Conservation (phyloP, 2,888 invertebrate genomes). For the Trachelus tabidus region DNA sequence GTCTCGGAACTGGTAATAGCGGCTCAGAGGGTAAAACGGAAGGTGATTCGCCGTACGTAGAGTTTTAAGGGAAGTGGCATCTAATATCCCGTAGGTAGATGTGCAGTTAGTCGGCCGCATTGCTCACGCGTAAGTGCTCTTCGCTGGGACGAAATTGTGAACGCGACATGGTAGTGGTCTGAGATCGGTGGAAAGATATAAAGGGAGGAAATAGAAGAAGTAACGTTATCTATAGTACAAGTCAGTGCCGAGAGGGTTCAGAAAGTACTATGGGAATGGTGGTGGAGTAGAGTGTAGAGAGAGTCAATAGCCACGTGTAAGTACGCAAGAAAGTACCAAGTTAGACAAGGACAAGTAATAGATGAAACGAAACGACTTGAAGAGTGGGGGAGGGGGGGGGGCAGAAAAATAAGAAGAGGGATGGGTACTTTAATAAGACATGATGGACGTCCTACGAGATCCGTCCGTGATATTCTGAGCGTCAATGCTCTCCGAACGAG, state of each 20-base stretch:
- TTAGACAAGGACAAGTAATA: background rate
- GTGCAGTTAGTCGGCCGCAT: constrained; percentile 23
- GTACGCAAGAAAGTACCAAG: background rate
- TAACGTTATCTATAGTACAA: background rate
- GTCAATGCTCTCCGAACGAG: background rate
- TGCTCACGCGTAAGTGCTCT: constrained; percentile 23
- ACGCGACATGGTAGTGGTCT: background rate
- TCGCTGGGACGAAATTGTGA: constrained; percentile 21
- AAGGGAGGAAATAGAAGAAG: background rate
- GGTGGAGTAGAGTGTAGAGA: background rate
- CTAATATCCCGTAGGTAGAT: background rate
- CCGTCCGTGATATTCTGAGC: background rate
- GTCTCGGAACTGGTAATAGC: background rate
- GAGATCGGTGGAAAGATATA: background rate
- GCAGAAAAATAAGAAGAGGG: background rate
- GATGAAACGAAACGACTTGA: background rate
- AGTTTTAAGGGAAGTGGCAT: background rate
- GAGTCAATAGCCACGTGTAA: background rate
- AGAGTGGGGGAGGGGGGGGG: too few species aligned
- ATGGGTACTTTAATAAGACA: constrained; percentile 45
- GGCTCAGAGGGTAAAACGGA: background rate
- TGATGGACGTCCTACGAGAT: constrained; percentile 40
- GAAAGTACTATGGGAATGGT: background rate
- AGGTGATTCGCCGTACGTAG: background rate
- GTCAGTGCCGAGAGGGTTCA: background rate